A percentile compares a stretch with the other conserved stretches of the same genome.
These are phyloP conservation scores for Atrina japonica DNA, from an alignment of 2,888 invertebrate genomes.

Conservation along the genomic window DNA sequence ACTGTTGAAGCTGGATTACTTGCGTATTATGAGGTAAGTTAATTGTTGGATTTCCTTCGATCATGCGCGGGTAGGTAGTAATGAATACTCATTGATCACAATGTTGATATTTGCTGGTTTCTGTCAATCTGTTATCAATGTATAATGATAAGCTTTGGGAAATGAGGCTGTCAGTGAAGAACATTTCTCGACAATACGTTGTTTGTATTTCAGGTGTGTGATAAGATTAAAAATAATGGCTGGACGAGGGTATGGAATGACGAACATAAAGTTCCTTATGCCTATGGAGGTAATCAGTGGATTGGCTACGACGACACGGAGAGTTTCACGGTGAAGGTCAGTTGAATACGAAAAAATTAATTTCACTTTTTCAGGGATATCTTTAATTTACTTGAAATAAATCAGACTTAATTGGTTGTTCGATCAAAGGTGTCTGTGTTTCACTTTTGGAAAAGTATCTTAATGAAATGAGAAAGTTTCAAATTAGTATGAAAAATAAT, in stretches of 20 bases:
- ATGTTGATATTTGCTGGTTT: no score
- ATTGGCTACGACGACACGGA: slow-evolving; percentile 61
- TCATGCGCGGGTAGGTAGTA: background rate
- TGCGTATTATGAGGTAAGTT: slow-evolving; percentile 28
- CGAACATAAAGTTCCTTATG: slow-evolving; percentile 84
- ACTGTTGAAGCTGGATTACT: slow-evolving; percentile 27
- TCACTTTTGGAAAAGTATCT: no score
- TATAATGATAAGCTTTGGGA: background rate
- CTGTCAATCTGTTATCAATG: no score
- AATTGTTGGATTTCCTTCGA: background rate
- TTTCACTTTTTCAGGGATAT: no score
- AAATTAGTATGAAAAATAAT: no score
- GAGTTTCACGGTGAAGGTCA: slow-evolving; percentile 59
- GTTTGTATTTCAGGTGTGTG: slow-evolving; percentile 46
- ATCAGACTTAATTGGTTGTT: no score
- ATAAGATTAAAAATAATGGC: slow-evolving; percentile 29
- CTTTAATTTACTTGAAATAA: no score
- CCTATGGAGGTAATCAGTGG: slow-evolving; percentile 58
- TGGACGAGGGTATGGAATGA: slow-evolving; percentile 77
- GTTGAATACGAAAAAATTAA: background rate
- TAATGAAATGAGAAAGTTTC: no score
- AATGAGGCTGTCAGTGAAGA: no score
- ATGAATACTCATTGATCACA: background rate
- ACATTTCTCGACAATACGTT: background rate
- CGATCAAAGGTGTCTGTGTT: no score